A percentile compares a stretch with the other conserved stretches of the same genome.
phyloP scores from a whole-genome alignment of 1,140 invertebrate species.

The Papilio helenus region DNA sequence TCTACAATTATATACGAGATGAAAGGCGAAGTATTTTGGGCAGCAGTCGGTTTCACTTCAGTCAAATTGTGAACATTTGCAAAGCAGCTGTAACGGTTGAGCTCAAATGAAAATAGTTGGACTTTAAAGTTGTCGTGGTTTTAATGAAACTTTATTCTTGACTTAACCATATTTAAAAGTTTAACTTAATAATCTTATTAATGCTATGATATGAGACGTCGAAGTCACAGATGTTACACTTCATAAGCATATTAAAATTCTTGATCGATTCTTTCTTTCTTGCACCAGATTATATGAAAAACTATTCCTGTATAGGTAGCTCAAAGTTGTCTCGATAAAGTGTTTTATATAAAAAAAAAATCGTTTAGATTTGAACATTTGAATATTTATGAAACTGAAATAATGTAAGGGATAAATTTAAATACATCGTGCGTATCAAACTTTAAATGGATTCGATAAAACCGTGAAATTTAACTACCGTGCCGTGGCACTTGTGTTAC shows the following conservation, averaged over 20 bases:
- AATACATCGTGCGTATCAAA: slow-evolving; percentile 1
- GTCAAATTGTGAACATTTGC: slow-evolving; percentile 16
- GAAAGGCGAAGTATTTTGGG: slow-evolving; percentile 10
- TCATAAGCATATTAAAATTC: neutral
- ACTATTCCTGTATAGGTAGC: neutral
- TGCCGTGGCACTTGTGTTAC: neutral
- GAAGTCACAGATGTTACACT: neutral
- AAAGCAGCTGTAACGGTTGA: slow-evolving; percentile 27
- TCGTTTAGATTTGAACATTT: neutral
- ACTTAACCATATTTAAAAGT: neutral
- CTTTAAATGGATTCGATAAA: slow-evolving; percentile 12
- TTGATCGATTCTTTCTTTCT: neutral
- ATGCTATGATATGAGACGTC: neutral
- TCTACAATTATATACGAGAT: neutral
- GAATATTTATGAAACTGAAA: neutral
- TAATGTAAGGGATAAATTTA: neutral
- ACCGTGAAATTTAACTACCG: neutral
- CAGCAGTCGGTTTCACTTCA: slow-evolving; percentile 26
- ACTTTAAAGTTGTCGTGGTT: slow-evolving; percentile 31
- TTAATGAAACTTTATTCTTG: slow-evolving; percentile 5
- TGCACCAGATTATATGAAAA: neutral
- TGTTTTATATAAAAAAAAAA: neutral
- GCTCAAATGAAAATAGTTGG: slow-evolving; percentile 36
- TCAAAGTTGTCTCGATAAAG: too few species aligned
- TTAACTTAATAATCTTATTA: neutral